Evolutionary conservation across 2,797 vertebrate species (phyloP).

Genomic region (Lacerta bilineata): DNA sequence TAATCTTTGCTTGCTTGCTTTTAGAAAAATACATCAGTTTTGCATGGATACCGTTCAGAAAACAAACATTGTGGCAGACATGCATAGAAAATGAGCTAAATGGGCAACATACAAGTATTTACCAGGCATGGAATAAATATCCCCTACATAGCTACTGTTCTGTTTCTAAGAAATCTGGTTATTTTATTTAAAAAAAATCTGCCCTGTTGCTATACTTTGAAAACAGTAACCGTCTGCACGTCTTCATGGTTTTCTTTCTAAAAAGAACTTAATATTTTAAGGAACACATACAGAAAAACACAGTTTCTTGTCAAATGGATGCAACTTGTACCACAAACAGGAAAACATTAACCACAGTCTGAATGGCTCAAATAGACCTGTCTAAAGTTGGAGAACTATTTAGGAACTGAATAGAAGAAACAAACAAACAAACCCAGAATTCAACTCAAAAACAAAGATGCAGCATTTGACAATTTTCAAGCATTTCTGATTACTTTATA

Average conservation of each 20-base stretch:
- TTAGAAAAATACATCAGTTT: not conserved
- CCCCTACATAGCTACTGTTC: accelerated
- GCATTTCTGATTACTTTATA: not conserved
- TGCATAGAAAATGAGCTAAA: not conserved
- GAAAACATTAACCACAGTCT: not conserved
- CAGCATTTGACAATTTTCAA: not conserved
- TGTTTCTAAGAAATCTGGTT: not conserved
- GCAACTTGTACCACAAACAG: not conserved
- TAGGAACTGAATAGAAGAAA: not conserved
- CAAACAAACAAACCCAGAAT: not conserved
- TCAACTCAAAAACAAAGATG: slow-evolving; percentile 12
- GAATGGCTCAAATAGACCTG: not conserved
- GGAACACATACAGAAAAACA: accelerated
- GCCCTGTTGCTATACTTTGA: not conserved
- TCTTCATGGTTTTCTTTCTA: not conserved
- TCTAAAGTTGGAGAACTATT: not conserved
- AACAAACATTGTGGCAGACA: accelerated
- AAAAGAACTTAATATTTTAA: not conserved
- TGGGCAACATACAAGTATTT: too few species aligned
- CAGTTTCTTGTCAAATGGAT: not conserved
- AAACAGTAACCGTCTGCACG: too few species aligned
- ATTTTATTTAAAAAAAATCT: not conserved
- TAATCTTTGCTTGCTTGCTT: not conserved
- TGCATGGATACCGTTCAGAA: not conserved
- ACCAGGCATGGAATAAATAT: not conserved